Conservation (phyloP, 2,113 vertebrate species). For the Tamias sibiricus region DNA sequence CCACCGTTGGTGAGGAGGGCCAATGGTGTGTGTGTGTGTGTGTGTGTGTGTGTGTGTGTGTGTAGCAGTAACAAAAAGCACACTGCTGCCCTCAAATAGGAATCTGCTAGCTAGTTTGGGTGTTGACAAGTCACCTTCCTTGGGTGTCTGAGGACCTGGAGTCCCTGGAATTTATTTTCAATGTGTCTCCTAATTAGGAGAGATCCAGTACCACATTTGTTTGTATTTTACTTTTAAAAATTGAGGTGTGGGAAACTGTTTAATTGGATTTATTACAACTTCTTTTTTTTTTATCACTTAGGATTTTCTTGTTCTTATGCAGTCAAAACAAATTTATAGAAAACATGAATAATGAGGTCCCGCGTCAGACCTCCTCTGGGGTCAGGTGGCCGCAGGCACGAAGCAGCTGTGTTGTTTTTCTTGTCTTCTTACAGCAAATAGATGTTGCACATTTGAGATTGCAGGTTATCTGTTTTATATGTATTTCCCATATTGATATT, state of each 20-base stretch:
- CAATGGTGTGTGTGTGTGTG: not conserved
- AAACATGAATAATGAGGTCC: not conserved
- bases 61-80: not conserved
- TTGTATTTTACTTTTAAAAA: not conserved
- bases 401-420: slow-evolving; percentile 22
- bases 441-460: not conserved
- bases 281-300: slow-evolving; percentile 4
- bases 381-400: not conserved
- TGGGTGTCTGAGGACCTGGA: not conserved
- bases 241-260: not conserved
- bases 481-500: not conserved
- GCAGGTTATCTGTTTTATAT: not conserved
- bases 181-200: not conserved
- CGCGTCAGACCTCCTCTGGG: not conserved
- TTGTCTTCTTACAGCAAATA: slow-evolving; percentile 16
- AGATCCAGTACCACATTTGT: not conserved
- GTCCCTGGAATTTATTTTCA: not conserved
- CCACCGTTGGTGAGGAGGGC: not conserved
- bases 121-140: not conserved
- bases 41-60: too few relatives aligned
- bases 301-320: not conserved
- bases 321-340: not conserved
- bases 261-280: not conserved
- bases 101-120: not conserved
- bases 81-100: not conserved